These are phyloP conservation scores for Triops cancriformis DNA, from an alignment of 1,140 invertebrate genomes.

Conservation along the genomic window DNA sequence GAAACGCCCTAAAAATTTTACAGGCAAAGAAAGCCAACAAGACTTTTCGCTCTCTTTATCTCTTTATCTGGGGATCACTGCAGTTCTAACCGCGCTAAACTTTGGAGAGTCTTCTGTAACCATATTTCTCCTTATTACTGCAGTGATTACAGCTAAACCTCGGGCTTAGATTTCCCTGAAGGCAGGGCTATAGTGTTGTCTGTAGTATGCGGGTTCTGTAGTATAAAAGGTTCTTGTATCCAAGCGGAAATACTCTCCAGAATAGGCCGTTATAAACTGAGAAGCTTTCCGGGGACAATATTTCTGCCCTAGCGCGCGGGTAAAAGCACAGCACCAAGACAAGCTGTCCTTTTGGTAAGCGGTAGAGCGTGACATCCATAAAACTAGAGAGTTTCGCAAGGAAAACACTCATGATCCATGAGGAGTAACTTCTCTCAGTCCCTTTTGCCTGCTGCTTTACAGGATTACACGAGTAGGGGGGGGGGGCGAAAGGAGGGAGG, in stretches of 20 bases:
- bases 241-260: background rate
- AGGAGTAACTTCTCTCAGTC: background rate
- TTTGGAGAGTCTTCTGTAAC: background rate
- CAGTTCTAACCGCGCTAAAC: background rate
- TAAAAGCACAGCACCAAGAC: background rate
- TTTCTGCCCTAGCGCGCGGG: conserved; percentile 2
- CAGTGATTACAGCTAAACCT: background rate
- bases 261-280: background rate
- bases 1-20: background rate
- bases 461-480: no score
- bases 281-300: background rate
- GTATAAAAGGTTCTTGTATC: background rate
- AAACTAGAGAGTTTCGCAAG: background rate
- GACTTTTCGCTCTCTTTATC: background rate
- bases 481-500: no score
- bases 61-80: background rate
- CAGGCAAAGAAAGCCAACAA: background rate
- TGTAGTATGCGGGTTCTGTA: background rate
- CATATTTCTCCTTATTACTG: background rate
- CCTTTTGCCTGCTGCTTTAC: background rate
- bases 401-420: conserved; percentile 3
- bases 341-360: conserved; percentile 13
- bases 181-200: background rate
- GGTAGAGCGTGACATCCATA: conserved; percentile 12
- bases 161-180: background rate